These are phyloP conservation scores for Crax fasciolata DNA, from an alignment of 2,797 vertebrate species.

Conservation along the genomic window DNA sequence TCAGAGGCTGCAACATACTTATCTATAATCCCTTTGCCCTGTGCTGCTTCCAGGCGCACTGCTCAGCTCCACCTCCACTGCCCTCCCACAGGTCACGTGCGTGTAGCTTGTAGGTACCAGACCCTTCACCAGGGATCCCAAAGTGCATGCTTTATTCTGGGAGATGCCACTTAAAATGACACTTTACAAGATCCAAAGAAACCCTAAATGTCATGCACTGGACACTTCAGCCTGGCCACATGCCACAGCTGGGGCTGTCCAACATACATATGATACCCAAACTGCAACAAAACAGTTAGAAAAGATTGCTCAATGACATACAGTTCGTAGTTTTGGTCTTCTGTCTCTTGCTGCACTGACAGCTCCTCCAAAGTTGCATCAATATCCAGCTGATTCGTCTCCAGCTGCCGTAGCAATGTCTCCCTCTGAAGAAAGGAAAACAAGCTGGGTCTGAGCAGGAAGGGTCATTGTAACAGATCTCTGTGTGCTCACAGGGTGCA, in stretches of 20 bases:
- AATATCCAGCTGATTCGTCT: constrained; percentile 98
- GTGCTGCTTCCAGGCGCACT: background rate
- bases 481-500: background rate
- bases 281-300: background rate
- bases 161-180: background rate
- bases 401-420: constrained; percentile 95
- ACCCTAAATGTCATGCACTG: background rate
- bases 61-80: background rate
- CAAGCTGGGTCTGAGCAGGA: background rate
- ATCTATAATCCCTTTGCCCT: background rate
- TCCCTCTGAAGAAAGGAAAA: constrained; percentile 88
- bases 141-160: background rate
- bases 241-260: background rate
- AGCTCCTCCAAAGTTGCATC: constrained; percentile 98
- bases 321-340: constrained; percentile 99
- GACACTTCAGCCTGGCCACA: background rate
- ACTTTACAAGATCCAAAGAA: background rate
- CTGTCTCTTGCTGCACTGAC: constrained; percentile 95
- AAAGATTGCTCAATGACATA: constrained; percentile 72
- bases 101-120: background rate
- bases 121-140: background rate
- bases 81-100: rapidly evolving
- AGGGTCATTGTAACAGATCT: background rate
- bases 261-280: background rate
- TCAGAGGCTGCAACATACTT: background rate